Evolutionary conservation across 2,797 vertebrate species (phyloP), one percentile per base, ranked within the genome.

Genomic region (Denticeps clupeoides): DNA sequence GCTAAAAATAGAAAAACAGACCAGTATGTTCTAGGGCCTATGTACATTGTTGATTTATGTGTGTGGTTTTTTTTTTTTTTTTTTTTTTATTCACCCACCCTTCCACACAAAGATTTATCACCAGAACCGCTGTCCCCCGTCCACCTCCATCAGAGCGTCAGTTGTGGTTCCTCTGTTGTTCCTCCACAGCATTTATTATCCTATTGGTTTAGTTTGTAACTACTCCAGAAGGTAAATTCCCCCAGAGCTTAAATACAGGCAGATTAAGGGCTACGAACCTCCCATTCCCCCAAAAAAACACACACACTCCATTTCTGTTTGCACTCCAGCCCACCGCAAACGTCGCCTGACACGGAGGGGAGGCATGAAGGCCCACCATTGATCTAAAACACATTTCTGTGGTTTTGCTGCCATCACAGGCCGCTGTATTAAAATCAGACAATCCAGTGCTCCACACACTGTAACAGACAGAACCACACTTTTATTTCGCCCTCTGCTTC

Each of bases 151-250:
- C n/a, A n/a, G n/a, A n/a, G n/a, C n/a, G n/a, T n/a, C n/a, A n/a
- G n/a, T n/a, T n/a, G n/a, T n/a, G n/a, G n/a, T n/a, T 5, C 12
- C 4, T 1, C 12, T 15, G 21, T 11, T 9, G 26, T 13, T 19
- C 18, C 41, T 12, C 23, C 40, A 24, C 11, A 40, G 24, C 15
- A 12, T 44, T 37, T 37, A 19, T 37, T 37, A 37, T 37, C 7
- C 33, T 19, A 37, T 37, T 8, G 7, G n/a, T 15, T 16, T 16
- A 37, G 33, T 37, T 37, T 18, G 15, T 37, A 16, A 7, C 33
- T 18, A 15, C 16, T 37, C 33, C 33, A 18, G 10, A 48, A 47
- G 45, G 32, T 48, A 55, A 55, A 55, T 52, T 45, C 15, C 2
- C 4, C 37, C 18, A n/a, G 33, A 7, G 33, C 37, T 19, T 19